These are phyloP conservation scores for Agonopterix arenella DNA, from an alignment of 2,888 invertebrate species.

Conservation along the genomic window DNA sequence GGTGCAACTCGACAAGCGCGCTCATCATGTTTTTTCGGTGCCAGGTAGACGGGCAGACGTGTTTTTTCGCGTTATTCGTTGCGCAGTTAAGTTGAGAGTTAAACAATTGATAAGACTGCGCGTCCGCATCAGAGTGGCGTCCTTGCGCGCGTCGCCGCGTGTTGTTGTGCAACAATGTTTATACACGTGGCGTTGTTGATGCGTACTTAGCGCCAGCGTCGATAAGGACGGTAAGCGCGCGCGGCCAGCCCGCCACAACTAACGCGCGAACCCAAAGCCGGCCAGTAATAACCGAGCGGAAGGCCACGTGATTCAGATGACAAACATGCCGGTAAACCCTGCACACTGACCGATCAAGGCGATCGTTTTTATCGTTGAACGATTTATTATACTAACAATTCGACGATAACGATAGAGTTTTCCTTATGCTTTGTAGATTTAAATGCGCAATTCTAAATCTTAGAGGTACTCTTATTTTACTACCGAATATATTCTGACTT, in stretches of 20 bases:
- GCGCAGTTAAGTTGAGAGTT: constrained; percentile 22
- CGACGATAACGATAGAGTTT: background rate
- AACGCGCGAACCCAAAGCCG: constrained; percentile 53
- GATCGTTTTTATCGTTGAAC: constrained; percentile 40
- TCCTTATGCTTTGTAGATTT: background rate
- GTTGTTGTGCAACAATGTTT: constrained; percentile 73
- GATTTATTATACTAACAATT: constrained; percentile 16
- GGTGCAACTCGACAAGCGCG: constrained; percentile 22
- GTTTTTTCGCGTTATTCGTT: constrained; percentile 21
- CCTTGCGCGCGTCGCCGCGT: constrained; percentile 60
- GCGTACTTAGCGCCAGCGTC: constrained; percentile 45
- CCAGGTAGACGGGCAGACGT: constrained; percentile 25
- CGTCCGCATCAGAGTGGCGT: constrained; percentile 40
- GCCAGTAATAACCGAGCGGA: constrained; percentile 58
- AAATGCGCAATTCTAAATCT: background rate
- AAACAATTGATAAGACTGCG: constrained; percentile 33
- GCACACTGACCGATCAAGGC: constrained; percentile 43
- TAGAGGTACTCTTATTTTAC: too few relatives aligned
- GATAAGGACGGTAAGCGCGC: constrained; percentile 57
- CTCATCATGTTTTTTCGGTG: constrained; percentile 32
- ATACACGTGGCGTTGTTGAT: constrained; percentile 68
- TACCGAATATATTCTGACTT: too few relatives aligned
- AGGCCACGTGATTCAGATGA: constrained; percentile 71
- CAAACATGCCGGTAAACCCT: constrained; percentile 54
- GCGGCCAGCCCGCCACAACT: constrained; percentile 60